These are phyloP conservation scores for Diplogasteroides magnus DNA, from an alignment of 1,140 invertebrate species.

Conservation along the genomic window DNA sequence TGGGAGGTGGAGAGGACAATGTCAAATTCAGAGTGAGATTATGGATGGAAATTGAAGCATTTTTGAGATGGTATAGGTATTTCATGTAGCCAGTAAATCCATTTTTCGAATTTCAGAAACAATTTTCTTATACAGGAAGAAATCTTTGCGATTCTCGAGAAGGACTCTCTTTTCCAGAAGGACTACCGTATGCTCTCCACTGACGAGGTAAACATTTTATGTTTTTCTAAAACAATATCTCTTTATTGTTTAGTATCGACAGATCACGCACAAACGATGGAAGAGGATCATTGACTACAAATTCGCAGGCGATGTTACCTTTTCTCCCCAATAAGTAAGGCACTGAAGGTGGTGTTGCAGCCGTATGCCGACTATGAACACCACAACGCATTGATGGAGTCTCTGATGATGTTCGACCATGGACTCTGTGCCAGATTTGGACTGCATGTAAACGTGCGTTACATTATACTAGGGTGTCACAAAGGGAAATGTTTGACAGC, in stretches of 20 bases:
- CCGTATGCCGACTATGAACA: slow-evolving; percentile 26
- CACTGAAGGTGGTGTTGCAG: slow-evolving; percentile 23
- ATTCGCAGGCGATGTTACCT: slow-evolving; percentile 60
- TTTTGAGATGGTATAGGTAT: neutral
- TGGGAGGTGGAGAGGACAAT: neutral
- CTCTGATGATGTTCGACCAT: slow-evolving; percentile 69
- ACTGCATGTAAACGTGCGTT: slow-evolving; percentile 25
- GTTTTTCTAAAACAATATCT: too few species aligned
- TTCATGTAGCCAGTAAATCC: neutral
- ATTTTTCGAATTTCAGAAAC: too few species aligned
- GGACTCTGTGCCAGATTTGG: slow-evolving; percentile 64
- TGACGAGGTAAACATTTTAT: too few species aligned
- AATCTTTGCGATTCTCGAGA: slow-evolving; percentile 73
- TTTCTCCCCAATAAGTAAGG: neutral
- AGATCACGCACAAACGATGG: slow-evolving; percentile 63
- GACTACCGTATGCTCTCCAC: slow-evolving; percentile 59
- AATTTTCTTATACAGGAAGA: slow-evolving; percentile 64
- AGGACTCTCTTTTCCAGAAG: slow-evolving; percentile 71
- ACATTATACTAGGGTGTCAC: too few species aligned
- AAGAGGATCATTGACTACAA: slow-evolving; percentile 66
- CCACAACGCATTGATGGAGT: slow-evolving; percentile 46
- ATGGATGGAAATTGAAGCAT: neutral
- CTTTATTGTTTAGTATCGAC: too few species aligned
- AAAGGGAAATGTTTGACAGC: too few species aligned
- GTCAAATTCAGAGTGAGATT: neutral